Evolutionary conservation across 1,140 invertebrate species (phyloP), one percentile per base, ranked within the genome.

Genomic region (Halictus rubicundus): DNA sequence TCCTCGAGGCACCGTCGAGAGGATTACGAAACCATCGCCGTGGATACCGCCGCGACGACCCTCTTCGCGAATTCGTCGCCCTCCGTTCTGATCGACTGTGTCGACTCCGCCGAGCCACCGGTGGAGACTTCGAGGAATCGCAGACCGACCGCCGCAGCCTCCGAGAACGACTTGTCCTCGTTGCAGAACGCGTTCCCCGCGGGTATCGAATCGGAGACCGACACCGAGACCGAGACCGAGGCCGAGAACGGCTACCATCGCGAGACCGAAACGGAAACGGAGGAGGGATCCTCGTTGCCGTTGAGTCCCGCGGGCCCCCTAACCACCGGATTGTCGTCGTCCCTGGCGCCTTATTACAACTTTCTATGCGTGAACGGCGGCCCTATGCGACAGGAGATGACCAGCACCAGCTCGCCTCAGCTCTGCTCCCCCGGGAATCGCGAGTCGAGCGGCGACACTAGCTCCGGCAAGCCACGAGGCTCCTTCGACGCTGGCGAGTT

Each of bases 401-500:
- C 92, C 8, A 92, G 90, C 61, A 93, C 92, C 1, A 93, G 91
- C 65, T 92, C 92, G 10, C 91, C 91, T 0, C 92, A 91, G 42
- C 52, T 92, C 14, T 91, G 89, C 2, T 90, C 86, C 25, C 82
- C 75, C 2, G 46, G 57, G 16, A 88, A 79, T 49, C 49, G 92
- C 90, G 72, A 68, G 23, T 42, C 90, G 84, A 77, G 92, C 92
- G 84, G 81, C 87, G 74, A 90, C 87, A 49, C 89, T 85, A 74
- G 92, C 82, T 61, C 89, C 39, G 21, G 93, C 5, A 57, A 94
- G 25, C 92, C 92, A 16, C 90, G 93, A 71, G 92, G 92, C 81
- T 88, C 94, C 65, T 91, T 90, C 81, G 83, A 88, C n/a, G 42
- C 42, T 12, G 92, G 91, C 57, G 90, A 91, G 66, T 42, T 68